Evolutionary conservation across 1,140 invertebrate species (phyloP), one percentile per base, ranked within the genome.

Genomic region (Sinella curviseta): DNA sequence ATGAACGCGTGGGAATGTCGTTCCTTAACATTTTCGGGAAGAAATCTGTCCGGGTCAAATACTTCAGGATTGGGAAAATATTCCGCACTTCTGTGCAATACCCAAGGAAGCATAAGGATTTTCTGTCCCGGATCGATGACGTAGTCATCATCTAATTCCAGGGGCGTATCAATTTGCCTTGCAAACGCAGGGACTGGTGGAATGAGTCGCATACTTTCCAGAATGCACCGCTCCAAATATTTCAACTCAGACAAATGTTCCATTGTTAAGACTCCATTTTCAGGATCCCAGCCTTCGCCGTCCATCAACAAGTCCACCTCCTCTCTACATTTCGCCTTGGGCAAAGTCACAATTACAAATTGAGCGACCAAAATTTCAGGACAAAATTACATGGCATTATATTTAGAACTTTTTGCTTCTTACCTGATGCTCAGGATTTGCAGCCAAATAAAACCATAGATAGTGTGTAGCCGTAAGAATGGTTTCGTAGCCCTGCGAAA

Each of bases 11-110:
- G 24, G 16, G 16, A n/a, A 65, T 65, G 57, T 17, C 57, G 57
- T 8, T 65, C 24, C 26, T 16, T 65, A 8, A 16, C 16, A 65
- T 65, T 65, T 26, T 65, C 57, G 26, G 57, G 57, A 17, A 65
- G 57, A 65, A 65, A 65, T 26, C 57, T 8, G 24, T 65, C 57
- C 16, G 57, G 57, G 57, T 65, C 57, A 65, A 65, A 65, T n/a
- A 12, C 24, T 4, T n/a, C 4, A n/a, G 57, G 57, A 65, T 65
- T n/a, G 57, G 57, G 57, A 26, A 65, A 65, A n/a, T 65, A 65
- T 14, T 65, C 24, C 26, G 16, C 57, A 65, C 24, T 65, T 4
- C 14, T 16, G 57, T 65, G 57, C 3, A 65, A n/a, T 20, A 48
- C 20, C 57, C 14, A 26, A 8, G 57, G 57, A 65, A 65, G 8